These are phyloP conservation scores for Lycodopsis pacificus DNA, from an alignment of 2,797 vertebrate genomes.

Conservation along the genomic window DNA sequence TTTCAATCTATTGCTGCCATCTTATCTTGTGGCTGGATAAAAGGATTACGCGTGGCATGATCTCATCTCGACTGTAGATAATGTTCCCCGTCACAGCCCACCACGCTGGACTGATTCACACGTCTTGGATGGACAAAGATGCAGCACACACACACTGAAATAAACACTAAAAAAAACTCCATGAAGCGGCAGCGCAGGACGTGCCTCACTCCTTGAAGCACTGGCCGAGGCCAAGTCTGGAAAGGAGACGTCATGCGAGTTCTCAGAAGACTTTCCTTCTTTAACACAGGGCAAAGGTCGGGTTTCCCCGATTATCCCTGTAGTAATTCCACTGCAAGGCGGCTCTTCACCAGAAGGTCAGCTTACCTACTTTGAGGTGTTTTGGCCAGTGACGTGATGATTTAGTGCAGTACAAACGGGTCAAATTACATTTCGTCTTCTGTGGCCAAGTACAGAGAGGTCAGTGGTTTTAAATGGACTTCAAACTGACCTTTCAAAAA, in stretches of 20 bases:
- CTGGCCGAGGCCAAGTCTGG: slow-evolving; percentile 30
- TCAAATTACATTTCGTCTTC: slow-evolving; percentile 48
- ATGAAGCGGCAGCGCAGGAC: neutral
- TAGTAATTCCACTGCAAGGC: slow-evolving; percentile 21
- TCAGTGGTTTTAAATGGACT: slow-evolving; percentile 51
- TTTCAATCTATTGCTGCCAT: slow-evolving; percentile 19
- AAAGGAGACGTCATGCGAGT: slow-evolving; percentile 38
- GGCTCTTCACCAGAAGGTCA: slow-evolving; percentile 3
- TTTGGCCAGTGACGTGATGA: neutral
- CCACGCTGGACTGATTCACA: slow-evolving; percentile 38
- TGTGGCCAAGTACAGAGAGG: slow-evolving; percentile 14
- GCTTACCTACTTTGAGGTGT: slow-evolving; percentile 27
- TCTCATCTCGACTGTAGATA: slow-evolving; percentile 31
- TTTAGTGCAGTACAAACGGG: slow-evolving; percentile 19
- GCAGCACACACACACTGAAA: neutral
- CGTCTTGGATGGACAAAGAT: slow-evolving; percentile 7
- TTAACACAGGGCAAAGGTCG: slow-evolving; percentile 54
- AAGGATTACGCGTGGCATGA: slow-evolving; percentile 31
- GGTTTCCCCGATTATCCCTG: slow-evolving; percentile 41
- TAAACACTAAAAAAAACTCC: neutral
- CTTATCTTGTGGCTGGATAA: slow-evolving; percentile 28
- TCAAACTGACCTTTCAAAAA: slow-evolving; percentile 43
- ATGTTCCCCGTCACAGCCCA: slow-evolving; percentile 35
- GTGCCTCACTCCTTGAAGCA: neutral
- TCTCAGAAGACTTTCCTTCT: slow-evolving; percentile 65